Evolutionary conservation across 2,113 vertebrate genomes (phyloP).

Genomic region (Rhinolophus ferrumequinum): DNA sequence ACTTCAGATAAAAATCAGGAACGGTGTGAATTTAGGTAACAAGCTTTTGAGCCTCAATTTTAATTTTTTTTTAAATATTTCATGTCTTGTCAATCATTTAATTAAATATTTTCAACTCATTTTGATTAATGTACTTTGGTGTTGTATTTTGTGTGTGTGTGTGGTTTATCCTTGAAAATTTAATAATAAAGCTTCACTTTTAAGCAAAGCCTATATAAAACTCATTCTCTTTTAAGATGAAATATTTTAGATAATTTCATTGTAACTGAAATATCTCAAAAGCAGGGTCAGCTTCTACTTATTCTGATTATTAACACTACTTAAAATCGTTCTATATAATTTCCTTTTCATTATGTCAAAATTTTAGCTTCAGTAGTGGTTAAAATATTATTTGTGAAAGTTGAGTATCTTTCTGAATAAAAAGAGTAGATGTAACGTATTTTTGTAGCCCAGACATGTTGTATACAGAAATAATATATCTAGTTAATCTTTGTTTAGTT

Average conservation of each 20-base stretch:
- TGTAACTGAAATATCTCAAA: neutral
- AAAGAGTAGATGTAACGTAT: neutral
- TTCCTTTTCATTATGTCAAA: slow-evolving; percentile 2
- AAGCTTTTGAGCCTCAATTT: slow-evolving; percentile 6
- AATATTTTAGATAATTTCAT: slow-evolving; percentile 22
- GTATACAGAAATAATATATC: neutral
- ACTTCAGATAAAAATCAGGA: neutral
- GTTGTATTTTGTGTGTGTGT: neutral
- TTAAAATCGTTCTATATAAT: slow-evolving; percentile 38
- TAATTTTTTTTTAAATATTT: neutral
- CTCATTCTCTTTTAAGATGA: neutral
- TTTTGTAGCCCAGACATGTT: neutral
- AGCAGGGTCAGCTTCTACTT: neutral
- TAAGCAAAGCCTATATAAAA: slow-evolving; percentile 34
- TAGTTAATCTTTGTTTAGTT: neutral
- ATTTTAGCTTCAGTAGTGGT: neutral
- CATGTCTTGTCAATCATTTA: neutral
- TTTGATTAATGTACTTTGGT: neutral
- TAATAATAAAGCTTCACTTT: neutral
- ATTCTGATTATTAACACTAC: neutral
- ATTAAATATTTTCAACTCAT: neutral
- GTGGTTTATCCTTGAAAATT: slow-evolving; percentile 33
- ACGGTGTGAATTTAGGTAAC: neutral
- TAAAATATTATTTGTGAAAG: slow-evolving; percentile 24
- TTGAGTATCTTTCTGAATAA: slow-evolving; percentile 8